phyloP scores from a whole-genome alignment of 2,113 vertebrate genomes.

The Entomyzon cyanotis region DNA sequence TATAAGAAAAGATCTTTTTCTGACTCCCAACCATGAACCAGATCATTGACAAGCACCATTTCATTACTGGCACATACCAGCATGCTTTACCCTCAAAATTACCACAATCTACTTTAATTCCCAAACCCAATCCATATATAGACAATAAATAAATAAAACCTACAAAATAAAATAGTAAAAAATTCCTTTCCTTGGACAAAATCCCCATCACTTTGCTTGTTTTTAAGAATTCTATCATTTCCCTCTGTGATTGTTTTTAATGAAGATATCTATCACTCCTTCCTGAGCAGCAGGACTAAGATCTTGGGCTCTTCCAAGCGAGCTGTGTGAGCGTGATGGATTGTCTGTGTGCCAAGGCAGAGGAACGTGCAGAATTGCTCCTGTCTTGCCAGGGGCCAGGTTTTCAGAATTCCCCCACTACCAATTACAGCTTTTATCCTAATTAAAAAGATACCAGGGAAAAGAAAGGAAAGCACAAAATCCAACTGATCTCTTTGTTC shows the following conservation, averaged over 20 bases:
- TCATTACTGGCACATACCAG: neutral
- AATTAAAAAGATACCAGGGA: neutral
- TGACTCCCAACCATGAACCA: neutral
- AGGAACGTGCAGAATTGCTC: neutral
- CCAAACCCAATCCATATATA: neutral
- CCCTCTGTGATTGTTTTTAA: neutral
- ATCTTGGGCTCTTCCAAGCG: neutral
- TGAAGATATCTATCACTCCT: neutral
- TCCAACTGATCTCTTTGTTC: neutral
- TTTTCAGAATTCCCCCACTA: neutral
- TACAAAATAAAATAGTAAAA: neutral
- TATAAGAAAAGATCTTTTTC: neutral
- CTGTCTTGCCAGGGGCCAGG: neutral
- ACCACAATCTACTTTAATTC: neutral
- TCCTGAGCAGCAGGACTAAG: neutral
- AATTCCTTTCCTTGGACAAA: neutral
- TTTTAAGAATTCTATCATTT: neutral
- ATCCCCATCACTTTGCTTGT: neutral
- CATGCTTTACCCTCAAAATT: neutral
- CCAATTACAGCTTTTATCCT: neutral
- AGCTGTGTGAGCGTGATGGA: neutral
- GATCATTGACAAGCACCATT: neutral
- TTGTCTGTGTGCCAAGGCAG: neutral
- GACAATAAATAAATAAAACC: neutral
- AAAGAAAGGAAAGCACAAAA: neutral